Evolutionary conservation across 2,113 vertebrate species (phyloP).

Genomic region (Taxidea taxus): DNA sequence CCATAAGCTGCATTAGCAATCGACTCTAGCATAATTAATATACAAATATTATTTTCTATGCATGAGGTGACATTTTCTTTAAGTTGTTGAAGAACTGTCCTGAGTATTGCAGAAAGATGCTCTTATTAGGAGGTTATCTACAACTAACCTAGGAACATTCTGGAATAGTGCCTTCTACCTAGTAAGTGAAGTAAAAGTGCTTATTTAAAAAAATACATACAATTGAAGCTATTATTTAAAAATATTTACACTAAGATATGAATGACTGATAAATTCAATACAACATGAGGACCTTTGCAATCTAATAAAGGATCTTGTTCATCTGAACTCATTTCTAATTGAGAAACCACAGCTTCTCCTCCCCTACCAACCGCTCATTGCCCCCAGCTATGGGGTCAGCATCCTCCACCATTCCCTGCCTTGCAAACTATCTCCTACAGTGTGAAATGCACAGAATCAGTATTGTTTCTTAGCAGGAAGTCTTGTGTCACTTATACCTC

Average conservation of each 20-base stretch:
- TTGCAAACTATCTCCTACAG: not conserved
- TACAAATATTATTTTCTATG: not conserved
- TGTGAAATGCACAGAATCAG: slow-evolving; percentile 7
- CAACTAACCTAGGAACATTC: not conserved
- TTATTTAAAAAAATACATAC: not conserved
- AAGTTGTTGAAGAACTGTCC: not conserved
- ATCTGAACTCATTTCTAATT: slow-evolving; percentile 21
- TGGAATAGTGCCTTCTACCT: not conserved
- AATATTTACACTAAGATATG: slow-evolving; percentile 20
- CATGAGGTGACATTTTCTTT: not conserved
- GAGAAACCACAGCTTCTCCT: slow-evolving; percentile 17
- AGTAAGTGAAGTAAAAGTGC: not conserved
- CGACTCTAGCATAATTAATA: not conserved
- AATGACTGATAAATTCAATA: slow-evolving; percentile 2
- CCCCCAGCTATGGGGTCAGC: not conserved
- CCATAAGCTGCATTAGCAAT: not conserved
- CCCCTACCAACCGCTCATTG: not conserved
- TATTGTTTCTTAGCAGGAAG: not conserved
- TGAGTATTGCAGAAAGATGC: not conserved
- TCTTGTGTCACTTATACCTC: not conserved
- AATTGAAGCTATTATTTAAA: slow-evolving; percentile 5
- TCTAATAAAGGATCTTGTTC: not conserved
- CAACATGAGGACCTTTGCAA: not conserved
- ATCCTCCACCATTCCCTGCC: not conserved
- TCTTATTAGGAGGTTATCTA: not conserved